A percentile compares a stretch with the other conserved stretches of the same genome.
Conservation (phyloP, 37 sponge, comb jelly and placozoan genomes). For the Dysidea cf. avara region DNA sequence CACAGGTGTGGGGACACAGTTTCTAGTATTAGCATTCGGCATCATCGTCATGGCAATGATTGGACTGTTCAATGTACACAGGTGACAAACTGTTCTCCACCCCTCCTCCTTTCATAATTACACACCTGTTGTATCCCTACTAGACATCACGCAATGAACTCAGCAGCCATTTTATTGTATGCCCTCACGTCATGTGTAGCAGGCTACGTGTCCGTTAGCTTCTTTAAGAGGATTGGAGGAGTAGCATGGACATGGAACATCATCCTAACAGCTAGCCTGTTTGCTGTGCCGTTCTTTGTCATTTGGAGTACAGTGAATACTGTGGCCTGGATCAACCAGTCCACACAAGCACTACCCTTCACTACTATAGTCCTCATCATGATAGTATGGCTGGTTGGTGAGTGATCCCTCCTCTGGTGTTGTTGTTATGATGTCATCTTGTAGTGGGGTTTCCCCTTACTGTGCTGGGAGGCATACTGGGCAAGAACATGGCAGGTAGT, state of each 20-base stretch:
- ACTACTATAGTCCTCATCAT: conserved; percentile 84
- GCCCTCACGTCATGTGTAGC: conserved; percentile 88
- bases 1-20: conserved; percentile 85
- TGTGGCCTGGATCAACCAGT: conserved; percentile 77
- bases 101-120: neutral
- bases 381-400: conserved; percentile 82
- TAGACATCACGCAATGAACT: conserved; percentile 89
- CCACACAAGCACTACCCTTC: conserved; percentile 93
- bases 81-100: conserved; percentile 26
- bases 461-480: conserved; percentile 88
- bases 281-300: conserved; percentile 87
- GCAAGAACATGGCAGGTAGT: conserved; percentile 70
- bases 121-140: neutral
- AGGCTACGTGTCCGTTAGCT: conserved; percentile 77
- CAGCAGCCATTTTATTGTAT: conserved; percentile 81
- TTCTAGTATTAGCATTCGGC: conserved; percentile 46
- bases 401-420: conserved; percentile 5
- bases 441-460: conserved; percentile 91
- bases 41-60: conserved; percentile 78
- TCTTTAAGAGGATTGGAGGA: conserved; percentile 82
- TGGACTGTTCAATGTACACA: conserved; percentile 86
- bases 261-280: conserved; percentile 81
- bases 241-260: conserved; percentile 93
- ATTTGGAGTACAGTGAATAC: conserved; percentile 89
- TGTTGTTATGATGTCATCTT: neutral